Evolutionary conservation across 1,140 invertebrate species (phyloP), one percentile per base, ranked within the genome.

Genomic region (Maniola jurtina): DNA sequence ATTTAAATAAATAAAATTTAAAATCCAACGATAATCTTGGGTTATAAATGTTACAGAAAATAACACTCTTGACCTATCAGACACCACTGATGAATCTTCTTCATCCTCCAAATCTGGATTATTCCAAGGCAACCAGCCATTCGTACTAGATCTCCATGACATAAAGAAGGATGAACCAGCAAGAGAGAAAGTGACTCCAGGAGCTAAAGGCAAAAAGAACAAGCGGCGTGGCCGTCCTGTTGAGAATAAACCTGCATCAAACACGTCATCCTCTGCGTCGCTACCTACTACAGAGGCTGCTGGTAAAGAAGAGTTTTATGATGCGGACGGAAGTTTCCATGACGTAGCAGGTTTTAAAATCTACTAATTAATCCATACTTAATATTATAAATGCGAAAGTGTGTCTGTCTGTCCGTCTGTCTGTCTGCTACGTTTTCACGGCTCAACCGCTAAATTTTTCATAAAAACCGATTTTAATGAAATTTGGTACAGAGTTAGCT

Each of bases 241-340:
- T 7, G 65, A 65, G 5, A 42, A 15, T 14, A 71, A 62, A 50
- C 71, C 67, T 45, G 48, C 55, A 25, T 56, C 70, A 0, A 62
- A 59, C 0, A 72, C 74, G 10, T 71, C 77, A 1, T 14, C 62
- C 11, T 78, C 81, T 8, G 81, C 76, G 10, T 61, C 62, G 3
- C 52, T 65, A 7, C 70, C 70, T 7, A 56, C 65, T 8, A 50
- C 66, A n/a, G 66, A 76, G n/a, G 71, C 71, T 1, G 33, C 50
- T 7, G 54, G 55, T n/a, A 80, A 78, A 62, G 84, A 87, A 60
- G 71, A 85, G 40, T 87, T 83, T 50, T 87, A 77, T 68, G 84
- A 87, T 70, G 84, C 84, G 6, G 76, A 70, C 59, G 84, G 80
- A 64, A 87, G 83, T 64, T 83, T 73, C 56, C 78, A 85, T 66